Evolutionary conservation across 2,797 vertebrate genomes (phyloP), one percentile per base, ranked within the genome.

Genomic region (Echiichthys vipera): DNA sequence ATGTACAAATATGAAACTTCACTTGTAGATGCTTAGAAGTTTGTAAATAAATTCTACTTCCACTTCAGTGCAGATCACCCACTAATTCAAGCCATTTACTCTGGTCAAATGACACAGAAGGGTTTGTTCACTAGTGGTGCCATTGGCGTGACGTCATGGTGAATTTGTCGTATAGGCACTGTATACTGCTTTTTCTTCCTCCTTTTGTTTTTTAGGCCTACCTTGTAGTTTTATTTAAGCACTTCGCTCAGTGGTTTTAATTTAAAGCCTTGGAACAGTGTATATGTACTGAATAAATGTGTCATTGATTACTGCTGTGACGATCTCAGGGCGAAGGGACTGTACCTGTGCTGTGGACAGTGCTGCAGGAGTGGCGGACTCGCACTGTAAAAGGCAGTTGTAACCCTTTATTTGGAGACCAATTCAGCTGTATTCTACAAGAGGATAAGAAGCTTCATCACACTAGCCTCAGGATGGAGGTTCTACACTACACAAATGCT

Each of bases 281-380:
- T 42, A 13, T 40, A 46, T 61, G 18, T 36, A 30, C 20, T 24
- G 24, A 25, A 24, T 25, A 12, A 71, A 51, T 0, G 8, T 54
- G 34, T 64, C 7, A 36, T 55, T 14, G 22, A 25, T 61, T 64
- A 27, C 14, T 40, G 24, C 22, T 76, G 24, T 81, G 61, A 50
- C 78, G 40, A 37, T 53, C 27, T 50, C 17, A 91, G 88, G 67
- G 20, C 12, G 65, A 78, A 30, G 53, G 7, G 15, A 40, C 12
- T 0, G 1, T 43, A 17, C 78, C 71, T 5, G 63, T 58, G 5
- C 67, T 94, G 42, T 92, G 90, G 78, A 77, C 88, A 1, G 37
- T 94, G 47, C 74, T 95, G 77, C 84, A 92, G 2, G 92, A 95
- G 75, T 94, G 93, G 92, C 82, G 87, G 74, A 95, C 92, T 5